Base-by-base conservation (phyloP, 2,113 vertebrate species). In the Archilochus colubris region DNA sequence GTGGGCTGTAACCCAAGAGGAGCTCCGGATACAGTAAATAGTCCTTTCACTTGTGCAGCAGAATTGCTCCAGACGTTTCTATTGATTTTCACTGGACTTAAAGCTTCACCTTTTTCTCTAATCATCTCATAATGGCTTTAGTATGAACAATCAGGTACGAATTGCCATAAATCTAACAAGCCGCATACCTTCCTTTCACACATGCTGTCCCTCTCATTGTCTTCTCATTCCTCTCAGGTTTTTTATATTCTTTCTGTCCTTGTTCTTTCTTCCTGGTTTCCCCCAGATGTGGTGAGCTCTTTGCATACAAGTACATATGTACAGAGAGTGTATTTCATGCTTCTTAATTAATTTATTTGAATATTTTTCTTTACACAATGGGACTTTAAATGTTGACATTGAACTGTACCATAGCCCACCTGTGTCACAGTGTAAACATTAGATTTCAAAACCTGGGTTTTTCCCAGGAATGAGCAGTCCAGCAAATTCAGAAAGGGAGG, bases 51-150 rank as follows among this genome's bases (percentile, higher is more conserved):
- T 98, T 14, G 88, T 88, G 96, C 97, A 97, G 98, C 99, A 98
- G 99, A 99, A 99, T 99, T 98, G 98, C 98, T 99, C 98, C 99
- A 99, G 99, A 99, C 99, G 96, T 98, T 98, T 95, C 97, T 99
- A 99, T 99, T 99, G 99, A 99, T 99, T 99, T 99, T 99, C 98
- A 97, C 98, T 98, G 99, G 99, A 99, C 99, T 99, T 98, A 98
- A 98, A 99, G 99, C 99, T 99, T 99, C 99, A 99, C 99, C 99
- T 99, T 99, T 99, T 99, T 98, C 99, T 99, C 99, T 99, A 99
- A 99, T 99, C 99, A 99, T 99, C 98, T 99, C 98, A 98, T 99
- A 99, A 99, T 99, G 99, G 99, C 99, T 99, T 99, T 99, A 99
- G 99, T 99, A 99, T 99, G 99, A 99, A 99, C 99, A 99, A 98